These are phyloP conservation scores for Falco naumanni DNA, from an alignment of 2,797 vertebrate species.

Conservation along the genomic window DNA sequence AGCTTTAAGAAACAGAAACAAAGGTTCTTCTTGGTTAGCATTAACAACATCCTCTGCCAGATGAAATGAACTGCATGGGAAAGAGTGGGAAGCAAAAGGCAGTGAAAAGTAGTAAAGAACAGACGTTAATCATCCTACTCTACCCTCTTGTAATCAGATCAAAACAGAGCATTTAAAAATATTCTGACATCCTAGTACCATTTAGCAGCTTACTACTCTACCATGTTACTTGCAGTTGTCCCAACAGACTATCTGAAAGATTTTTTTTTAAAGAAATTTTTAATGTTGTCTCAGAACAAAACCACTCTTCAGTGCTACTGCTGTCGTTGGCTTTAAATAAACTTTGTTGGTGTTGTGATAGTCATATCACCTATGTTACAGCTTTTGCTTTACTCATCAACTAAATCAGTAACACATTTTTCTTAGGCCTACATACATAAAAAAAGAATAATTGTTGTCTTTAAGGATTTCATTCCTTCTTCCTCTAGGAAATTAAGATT, in stretches of 20 bases:
- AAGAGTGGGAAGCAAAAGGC: not conserved
- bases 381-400: not conserved
- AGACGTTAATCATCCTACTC: not conserved
- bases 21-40: not conserved
- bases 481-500: not conserved
- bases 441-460: not conserved
- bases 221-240: not conserved
- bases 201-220: not conserved
- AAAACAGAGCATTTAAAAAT: not conserved
- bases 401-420: not conserved
- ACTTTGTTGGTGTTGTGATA: not conserved
- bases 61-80: not conserved
- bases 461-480: not conserved
- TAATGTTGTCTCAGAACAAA: not conserved
- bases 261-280: not conserved
- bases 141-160: not conserved
- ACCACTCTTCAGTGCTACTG: not conserved
- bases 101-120: not conserved
- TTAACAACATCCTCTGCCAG: not conserved
- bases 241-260: not conserved
- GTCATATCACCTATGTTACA: not conserved
- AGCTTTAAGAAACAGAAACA: not conserved
- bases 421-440: not conserved
- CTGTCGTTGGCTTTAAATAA: not conserved
- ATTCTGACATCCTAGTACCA: not conserved